Percentiles rank a stretch among this genome's conserved stretches.
Evolutionary conservation across 2,113 vertebrate species (phyloP).

Genomic region (Datnioides undecimradiatus): DNA sequence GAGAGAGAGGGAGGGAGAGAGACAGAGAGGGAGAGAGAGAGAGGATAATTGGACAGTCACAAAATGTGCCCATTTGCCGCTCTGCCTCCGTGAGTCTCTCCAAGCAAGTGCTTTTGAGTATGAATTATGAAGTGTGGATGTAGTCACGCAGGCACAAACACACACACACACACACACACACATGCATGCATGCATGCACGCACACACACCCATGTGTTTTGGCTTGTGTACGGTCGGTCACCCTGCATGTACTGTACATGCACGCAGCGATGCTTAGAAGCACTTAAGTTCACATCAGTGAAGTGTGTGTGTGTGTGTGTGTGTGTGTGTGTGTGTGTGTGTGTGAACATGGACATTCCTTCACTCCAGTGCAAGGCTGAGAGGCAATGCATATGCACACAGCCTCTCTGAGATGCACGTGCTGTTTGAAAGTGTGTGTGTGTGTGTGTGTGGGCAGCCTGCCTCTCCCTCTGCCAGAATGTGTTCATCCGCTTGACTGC

Average conservation of each 20-base stretch:
- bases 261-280: constrained; percentile 38
- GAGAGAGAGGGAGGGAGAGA: neutral
- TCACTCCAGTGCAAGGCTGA: constrained; percentile 69
- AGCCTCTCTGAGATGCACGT: constrained; percentile 69
- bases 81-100: constrained; percentile 68
- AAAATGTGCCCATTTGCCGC: constrained; percentile 72
- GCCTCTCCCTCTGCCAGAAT: constrained; percentile 84
- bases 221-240: constrained; percentile 35
- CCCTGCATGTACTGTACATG: constrained; percentile 30
- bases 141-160: constrained; percentile 62
- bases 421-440: constrained; percentile 54
- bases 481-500: constrained; percentile 86
- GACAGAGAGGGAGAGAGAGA: neutral
- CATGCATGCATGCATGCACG: constrained; percentile 1
- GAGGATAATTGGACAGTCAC: constrained; percentile 65
- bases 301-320: constrained; percentile 22
- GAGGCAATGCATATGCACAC: constrained; percentile 75
- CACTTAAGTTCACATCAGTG: constrained; percentile 40
- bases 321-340: constrained; percentile 20
- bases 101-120: constrained; percentile 74
- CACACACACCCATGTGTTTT: neutral
- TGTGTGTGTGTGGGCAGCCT: constrained; percentile 72
- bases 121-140: constrained; percentile 79
- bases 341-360: constrained; percentile 63
- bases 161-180: constrained; percentile 12